Percentiles rank a stretch among this genome's conserved stretches.
phyloP scores from a whole-genome alignment of 2,113 vertebrate genomes.

The Lepus americanus region DNA sequence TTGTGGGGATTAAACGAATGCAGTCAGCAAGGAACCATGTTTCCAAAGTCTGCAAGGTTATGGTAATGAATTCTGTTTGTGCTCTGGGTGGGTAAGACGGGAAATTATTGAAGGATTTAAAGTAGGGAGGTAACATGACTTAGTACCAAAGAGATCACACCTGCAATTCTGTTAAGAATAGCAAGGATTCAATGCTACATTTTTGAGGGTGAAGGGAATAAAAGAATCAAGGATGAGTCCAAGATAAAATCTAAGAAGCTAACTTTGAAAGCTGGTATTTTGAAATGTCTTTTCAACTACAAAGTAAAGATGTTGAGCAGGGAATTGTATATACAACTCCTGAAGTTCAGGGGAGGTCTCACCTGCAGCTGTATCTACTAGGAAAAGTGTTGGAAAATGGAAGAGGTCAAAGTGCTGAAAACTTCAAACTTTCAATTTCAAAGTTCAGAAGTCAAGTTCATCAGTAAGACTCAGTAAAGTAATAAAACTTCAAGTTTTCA shows the following conservation, averaged over 20 bases:
- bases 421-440: background rate
- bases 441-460: background rate
- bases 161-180: background rate
- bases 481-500: background rate
- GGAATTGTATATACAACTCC: background rate
- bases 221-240: background rate
- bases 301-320: background rate
- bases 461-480: background rate
- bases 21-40: background rate
- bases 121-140: background rate
- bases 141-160: background rate
- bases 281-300: background rate
- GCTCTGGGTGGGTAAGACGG: background rate
- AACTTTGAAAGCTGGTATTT: background rate
- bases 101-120: background rate
- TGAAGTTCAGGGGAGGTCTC: background rate
- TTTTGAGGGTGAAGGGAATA: background rate
- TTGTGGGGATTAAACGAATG: background rate
- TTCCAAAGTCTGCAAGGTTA: background rate
- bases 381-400: background rate
- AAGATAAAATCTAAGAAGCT: background rate
- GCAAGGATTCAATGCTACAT: background rate
- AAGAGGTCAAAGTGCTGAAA: background rate
- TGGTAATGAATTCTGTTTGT: background rate
- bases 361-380: background rate